Evolutionary conservation across 2,113 vertebrate species (phyloP), one percentile per base, ranked within the genome.

Genomic region (Sturnus vulgaris): DNA sequence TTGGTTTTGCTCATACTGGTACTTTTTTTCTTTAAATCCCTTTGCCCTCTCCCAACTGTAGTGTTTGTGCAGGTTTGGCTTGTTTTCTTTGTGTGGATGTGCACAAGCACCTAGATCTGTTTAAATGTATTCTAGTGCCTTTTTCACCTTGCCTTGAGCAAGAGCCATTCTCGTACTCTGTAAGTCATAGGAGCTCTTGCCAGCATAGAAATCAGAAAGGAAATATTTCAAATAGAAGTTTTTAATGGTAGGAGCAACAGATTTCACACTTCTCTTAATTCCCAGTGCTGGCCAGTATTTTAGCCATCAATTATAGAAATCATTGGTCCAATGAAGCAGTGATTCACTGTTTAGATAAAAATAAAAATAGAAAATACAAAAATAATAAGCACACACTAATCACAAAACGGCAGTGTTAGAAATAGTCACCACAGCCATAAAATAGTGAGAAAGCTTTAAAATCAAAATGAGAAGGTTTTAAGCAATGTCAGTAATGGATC

Each of bases 1-100:
- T 94, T 89, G 89, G 95, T 96, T 98, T 97, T 90, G 27, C 88
- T 95, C 83, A 80, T 96, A 92, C 61, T 81, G 80, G 91, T 93
- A 87, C 75, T 91, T 75, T 69, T 64, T 64, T 42, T 82, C 53
- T 78, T 75, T 65, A 24, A 94, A 94, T 95, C 71, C 82, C n/a
- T 93, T 96, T 83, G 86, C 93, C 83, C 73, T 95, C 64, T 97
- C 96, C 70, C 70, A 93, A 69, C 83, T 90, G 16, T 30, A 57
- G 56, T 8, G 8, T 94, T 87, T 97, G 55, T 91, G 87, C 80
- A 92, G 88, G 56, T 93, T 87, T 94, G 95, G 75, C 82, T 94
- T 90, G 55, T 77, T 95, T 96, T 81, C 77, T 87, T 71, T 87
- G 56, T 73, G 72, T 76, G 71, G 63, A 56, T 84, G 70, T 59